Conservation (phyloP, 2,888 invertebrate genomes). For the Ophonus ardosiacus region DNA sequence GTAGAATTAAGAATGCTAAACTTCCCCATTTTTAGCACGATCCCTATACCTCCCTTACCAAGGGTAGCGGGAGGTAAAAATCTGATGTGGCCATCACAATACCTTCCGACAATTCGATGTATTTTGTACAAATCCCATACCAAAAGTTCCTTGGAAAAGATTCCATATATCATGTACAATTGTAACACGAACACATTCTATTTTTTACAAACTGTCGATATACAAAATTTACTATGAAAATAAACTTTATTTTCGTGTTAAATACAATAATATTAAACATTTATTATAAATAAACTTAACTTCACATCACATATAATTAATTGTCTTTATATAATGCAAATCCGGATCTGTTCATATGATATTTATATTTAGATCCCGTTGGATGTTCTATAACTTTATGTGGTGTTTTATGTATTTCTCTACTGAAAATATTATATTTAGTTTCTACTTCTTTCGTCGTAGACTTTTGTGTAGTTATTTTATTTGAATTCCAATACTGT, state of each 20-base stretch:
- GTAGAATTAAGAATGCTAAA: too few relatives aligned
- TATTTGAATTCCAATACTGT: background rate
- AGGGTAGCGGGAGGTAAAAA: too few relatives aligned
- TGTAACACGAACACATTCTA: too few relatives aligned
- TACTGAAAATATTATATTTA: conserved; percentile 42
- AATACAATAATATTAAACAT: background rate
- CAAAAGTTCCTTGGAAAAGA: too few relatives aligned
- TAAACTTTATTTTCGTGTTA: background rate
- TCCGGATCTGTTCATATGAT: conserved; percentile 46
- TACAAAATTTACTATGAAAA: background rate
- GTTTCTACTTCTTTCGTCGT: background rate
- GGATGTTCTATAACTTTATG: conserved; percentile 45
- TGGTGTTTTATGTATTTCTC: conserved; percentile 29
- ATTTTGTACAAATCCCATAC: too few relatives aligned
- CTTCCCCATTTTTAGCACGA: too few relatives aligned
- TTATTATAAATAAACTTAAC: conserved; percentile 15
- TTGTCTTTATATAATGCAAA: conserved; percentile 49
- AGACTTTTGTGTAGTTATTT: conserved; percentile 25
- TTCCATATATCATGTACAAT: too few relatives aligned
- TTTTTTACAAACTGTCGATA: too few relatives aligned
- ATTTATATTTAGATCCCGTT: conserved; percentile 48
- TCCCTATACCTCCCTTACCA: too few relatives aligned
- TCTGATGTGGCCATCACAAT: too few relatives aligned
- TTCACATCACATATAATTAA: background rate
- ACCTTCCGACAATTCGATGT: too few relatives aligned